Percentiles rank a stretch among this genome's conserved stretches.
These are phyloP conservation scores for Amyelois transitella DNA, from an alignment of 1,140 invertebrate species.

Conservation along the genomic window DNA sequence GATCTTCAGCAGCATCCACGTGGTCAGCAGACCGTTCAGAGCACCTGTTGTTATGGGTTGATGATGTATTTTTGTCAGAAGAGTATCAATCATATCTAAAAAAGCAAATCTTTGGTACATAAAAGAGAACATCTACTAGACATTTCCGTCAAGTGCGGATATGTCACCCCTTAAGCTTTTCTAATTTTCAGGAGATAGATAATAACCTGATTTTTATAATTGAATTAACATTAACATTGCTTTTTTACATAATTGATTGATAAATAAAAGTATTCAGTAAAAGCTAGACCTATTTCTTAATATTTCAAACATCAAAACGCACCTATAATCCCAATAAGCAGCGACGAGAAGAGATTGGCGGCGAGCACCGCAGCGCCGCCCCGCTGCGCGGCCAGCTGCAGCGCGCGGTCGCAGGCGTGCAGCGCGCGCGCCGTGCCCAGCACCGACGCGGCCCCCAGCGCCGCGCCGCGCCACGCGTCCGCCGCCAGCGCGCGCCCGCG, in stretches of 20 bases:
- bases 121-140: too few species aligned
- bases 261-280: too few species aligned
- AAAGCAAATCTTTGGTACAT: too few species aligned
- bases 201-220: too few species aligned
- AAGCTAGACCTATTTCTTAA: too few species aligned
- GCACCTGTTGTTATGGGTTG: conserved; percentile 32
- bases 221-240: too few species aligned
- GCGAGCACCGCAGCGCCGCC: conserved; percentile 51
- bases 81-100: too few species aligned
- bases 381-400: conserved; percentile 45
- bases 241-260: too few species aligned
- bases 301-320: neutral
- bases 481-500: conserved; percentile 50
- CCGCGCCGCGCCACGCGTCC: conserved; percentile 51
- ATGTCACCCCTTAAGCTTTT: too few species aligned
- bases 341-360: conserved; percentile 56
- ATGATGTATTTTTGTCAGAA: too few species aligned
- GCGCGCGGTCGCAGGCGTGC: conserved; percentile 50
- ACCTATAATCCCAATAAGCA: conserved; percentile 61
- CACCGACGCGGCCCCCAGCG: conserved; percentile 44
- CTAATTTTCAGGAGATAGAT: too few species aligned
- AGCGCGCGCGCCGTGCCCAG: conserved; percentile 59
- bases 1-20: conserved; percentile 67
- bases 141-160: too few species aligned
- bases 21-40: conserved; percentile 59